Evolutionary conservation across 2,888 invertebrate genomes (phyloP).

Genomic region (Icerya purchasi): DNA sequence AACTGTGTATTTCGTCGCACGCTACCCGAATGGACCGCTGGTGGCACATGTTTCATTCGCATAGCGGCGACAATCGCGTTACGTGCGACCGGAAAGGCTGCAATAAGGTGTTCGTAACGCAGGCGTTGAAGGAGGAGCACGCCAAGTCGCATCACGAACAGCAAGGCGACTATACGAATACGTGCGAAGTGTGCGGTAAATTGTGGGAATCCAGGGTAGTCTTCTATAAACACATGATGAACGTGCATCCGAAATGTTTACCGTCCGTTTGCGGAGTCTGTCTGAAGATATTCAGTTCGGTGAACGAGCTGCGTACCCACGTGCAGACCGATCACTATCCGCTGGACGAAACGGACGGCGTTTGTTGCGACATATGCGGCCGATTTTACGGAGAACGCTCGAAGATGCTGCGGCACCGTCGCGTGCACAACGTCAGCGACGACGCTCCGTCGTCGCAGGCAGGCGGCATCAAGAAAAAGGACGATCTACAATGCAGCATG

Average conservation of each 20-base stretch:
- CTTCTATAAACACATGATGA: slow-evolving; percentile 32
- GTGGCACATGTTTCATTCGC: slow-evolving; percentile 28
- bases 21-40: slow-evolving; percentile 30
- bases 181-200: slow-evolving; percentile 28
- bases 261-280: slow-evolving; percentile 30
- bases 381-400: slow-evolving; percentile 30
- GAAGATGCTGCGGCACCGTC: slow-evolving; percentile 30
- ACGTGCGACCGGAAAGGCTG: slow-evolving; percentile 19
- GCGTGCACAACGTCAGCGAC: slow-evolving; percentile 25
- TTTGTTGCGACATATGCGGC: slow-evolving; percentile 29
- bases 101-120: slow-evolving; percentile 27
- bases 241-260: slow-evolving; percentile 29
- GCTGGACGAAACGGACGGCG: slow-evolving; percentile 25
- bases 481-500: slow-evolving; percentile 18
- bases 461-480: slow-evolving; percentile 13
- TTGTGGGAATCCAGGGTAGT: slow-evolving; percentile 30
- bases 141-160: slow-evolving; percentile 25
- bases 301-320: slow-evolving; percentile 26
- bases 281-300: slow-evolving; percentile 28
- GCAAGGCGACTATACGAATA: slow-evolving; percentile 24
- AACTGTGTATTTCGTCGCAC: slow-evolving; percentile 28
- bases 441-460: slow-evolving; percentile 17
- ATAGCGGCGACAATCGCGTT: slow-evolving; percentile 24
- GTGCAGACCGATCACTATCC: slow-evolving; percentile 28
- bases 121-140: slow-evolving; percentile 27